Conservation (phyloP, 2,113 vertebrate species). For the Smithornis capensis region DNA sequence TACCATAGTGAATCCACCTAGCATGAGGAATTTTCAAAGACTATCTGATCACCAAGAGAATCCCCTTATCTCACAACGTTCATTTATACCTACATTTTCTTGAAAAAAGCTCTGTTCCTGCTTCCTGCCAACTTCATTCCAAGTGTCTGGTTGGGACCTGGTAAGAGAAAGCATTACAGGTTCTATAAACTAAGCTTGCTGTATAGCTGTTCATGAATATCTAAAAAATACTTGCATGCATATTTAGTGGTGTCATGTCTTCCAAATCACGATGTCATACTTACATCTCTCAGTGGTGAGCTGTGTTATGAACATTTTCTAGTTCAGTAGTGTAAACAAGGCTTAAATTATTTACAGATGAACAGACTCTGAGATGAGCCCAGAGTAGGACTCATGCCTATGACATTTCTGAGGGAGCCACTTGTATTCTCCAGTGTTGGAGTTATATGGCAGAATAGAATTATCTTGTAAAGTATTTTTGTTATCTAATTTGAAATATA, state of each 20-base stretch:
- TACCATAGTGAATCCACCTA: background rate
- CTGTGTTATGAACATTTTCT: background rate
- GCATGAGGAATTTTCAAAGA: background rate
- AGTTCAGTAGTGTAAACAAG: background rate
- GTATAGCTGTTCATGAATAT: background rate
- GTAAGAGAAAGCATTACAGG: background rate
- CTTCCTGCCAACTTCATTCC: background rate
- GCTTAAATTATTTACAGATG: background rate
- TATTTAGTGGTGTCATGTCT: background rate
- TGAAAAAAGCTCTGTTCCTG: background rate
- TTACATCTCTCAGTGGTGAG: background rate
- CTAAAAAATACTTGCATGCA: background rate
- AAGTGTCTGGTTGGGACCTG: background rate
- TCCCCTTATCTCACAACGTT: background rate
- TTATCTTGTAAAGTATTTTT: background rate
- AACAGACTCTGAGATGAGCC: background rate
- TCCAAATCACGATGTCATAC: background rate
- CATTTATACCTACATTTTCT: background rate
- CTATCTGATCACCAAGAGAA: background rate
- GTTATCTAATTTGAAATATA: conserved; percentile 7
- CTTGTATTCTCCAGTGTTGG: background rate
- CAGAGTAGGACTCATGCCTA: background rate
- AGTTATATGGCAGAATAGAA: background rate
- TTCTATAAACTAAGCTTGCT: background rate
- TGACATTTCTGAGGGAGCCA: background rate